Conservation (phyloP, 2,888 invertebrate species). For the Drosophila algonquin region DNA sequence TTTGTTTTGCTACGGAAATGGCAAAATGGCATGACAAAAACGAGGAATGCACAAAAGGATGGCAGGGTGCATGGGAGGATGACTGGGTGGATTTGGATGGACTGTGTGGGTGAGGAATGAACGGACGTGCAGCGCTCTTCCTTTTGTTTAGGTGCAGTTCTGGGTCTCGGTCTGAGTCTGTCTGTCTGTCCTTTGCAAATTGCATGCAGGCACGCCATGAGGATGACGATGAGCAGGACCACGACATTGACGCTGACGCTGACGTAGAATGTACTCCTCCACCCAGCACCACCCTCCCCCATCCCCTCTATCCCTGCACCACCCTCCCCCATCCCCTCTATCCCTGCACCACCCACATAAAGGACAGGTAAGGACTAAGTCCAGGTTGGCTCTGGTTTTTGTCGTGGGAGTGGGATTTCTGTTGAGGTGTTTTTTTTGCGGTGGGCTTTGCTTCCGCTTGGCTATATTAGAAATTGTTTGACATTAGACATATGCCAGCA, state of each 20-base stretch:
- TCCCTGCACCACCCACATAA: slow-evolving; percentile 7
- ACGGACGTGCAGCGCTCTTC: slow-evolving; percentile 49
- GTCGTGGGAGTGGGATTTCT: slow-evolving; percentile 23
- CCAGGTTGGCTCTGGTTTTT: neutral
- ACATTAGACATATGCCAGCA: slow-evolving; percentile 23
- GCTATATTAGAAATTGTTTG: slow-evolving; percentile 20
- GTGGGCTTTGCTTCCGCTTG: slow-evolving; percentile 37
- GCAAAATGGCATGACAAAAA: slow-evolving; percentile 62
- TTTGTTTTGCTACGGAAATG: slow-evolving; percentile 60
- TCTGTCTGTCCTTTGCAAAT: slow-evolving; percentile 43
- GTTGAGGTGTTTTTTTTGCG: slow-evolving; percentile 31
- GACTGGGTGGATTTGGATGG: neutral
- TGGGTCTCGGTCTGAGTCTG: slow-evolving; percentile 10
- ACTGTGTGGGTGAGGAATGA: slow-evolving; percentile 12
- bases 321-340: neutral
- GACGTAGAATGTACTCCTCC: slow-evolving; percentile 4
- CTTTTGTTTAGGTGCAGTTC: slow-evolving; percentile 52
- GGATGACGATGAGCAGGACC: slow-evolving; percentile 32
- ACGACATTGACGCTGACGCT: slow-evolving; percentile 43
- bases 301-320: neutral
- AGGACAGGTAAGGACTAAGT: slow-evolving; percentile 30
- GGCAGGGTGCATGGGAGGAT: neutral
- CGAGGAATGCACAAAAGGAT: slow-evolving; percentile 50
- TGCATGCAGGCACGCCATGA: slow-evolving; percentile 56
- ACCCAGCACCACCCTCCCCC: slow-evolving; percentile 15